Evolutionary conservation across 2,888 invertebrate species (phyloP), one percentile per base, ranked within the genome.

Genomic region (Conus canariensis): DNA sequence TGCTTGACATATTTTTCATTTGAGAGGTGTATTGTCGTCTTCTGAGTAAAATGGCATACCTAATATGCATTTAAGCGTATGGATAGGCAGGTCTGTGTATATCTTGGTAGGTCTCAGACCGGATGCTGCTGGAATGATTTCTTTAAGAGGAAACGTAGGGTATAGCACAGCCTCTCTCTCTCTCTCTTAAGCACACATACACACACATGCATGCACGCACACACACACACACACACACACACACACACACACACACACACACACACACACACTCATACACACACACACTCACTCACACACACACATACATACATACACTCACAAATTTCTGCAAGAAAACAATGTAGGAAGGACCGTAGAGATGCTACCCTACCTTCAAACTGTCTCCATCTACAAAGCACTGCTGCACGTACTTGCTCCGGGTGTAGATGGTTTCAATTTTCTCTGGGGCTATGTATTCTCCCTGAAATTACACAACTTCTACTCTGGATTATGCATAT

Each of bases 401-500:
- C 97, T 99, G 99, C 94, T 98, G 98, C 74, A 99, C 98, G 96
- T 98, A 99, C 96, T 98, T 98, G 97, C 99, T 99, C 94, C 98
- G 97, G 93, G 98, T 97, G 96, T 99, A 99, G 95, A 98, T 98
- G 96, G 98, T 98, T 97, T 99, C 99, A 94, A 99, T 99, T 97
- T 99, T 99, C 97, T 99, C 99, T 92, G 99, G 99, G 95, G 99
- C 99, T 96, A 99, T 98, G 96, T 99, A 99, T 97, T 99, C 99
- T 93, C 99, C 99, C 94, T 70, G 70, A 70, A 70, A 22, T 70
- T 14, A 10, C 70, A 70, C 70, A 70, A 70, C 3, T 2, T 70
- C 16, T 19, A 70, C 70, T 14, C 8, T 14, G 22, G 8, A 16
- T 22, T 22, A 22, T 22, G 22, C 70, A 22, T 22, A 70, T 22